Evolutionary conservation across 2,797 vertebrate genomes (phyloP), one percentile per base, ranked within the genome.

Genomic region (Pyrrhura leucotis): DNA sequence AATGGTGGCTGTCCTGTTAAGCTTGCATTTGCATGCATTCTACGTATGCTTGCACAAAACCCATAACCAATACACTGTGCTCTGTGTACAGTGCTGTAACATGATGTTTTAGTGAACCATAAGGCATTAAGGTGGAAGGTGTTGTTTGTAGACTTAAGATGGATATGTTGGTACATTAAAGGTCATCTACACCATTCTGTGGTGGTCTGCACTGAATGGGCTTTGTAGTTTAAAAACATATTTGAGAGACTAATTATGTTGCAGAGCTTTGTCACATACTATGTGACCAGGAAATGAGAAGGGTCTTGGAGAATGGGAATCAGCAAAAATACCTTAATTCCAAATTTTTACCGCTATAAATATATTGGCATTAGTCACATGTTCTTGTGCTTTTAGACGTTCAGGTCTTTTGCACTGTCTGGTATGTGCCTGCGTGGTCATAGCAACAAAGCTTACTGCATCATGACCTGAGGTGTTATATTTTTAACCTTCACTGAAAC

Each of bases 31-130:
- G 40, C 8, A 13, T 9, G 6, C n/a, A 7, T 72, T 87, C 18
- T 35, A 35, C 0, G 9, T 63, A 21, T 0, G 2, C n/a, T 14
- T 16, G 74, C 58, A 44, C 25, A 53, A 28, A 39, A 7, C 37
- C 26, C 26, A 2, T 8, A 63, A 19, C 65, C 45, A 56, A 13
- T 23, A 5, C 39, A 33, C 22, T 26, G 28, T 26, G 83, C 23
- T 62, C 42, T 0, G 0, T 33, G 35, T 65, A 21, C 4, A 15
- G 18, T 77, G 54, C 29, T 50, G 21, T 51, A 56, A 37, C 0
- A 1, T 20, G 10, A 6, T 48, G 13, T 31, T 75, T 71, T 50
- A 61, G 73, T 48, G 50, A 86, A 25, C 20, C 29, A 12, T 8
- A 10, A 42, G 53, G 29, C 2, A 12, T 11, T 31, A 37, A 48